Base-by-base conservation (phyloP, 2,113 vertebrate species). In the Piliocolobus tephrosceles region DNA sequence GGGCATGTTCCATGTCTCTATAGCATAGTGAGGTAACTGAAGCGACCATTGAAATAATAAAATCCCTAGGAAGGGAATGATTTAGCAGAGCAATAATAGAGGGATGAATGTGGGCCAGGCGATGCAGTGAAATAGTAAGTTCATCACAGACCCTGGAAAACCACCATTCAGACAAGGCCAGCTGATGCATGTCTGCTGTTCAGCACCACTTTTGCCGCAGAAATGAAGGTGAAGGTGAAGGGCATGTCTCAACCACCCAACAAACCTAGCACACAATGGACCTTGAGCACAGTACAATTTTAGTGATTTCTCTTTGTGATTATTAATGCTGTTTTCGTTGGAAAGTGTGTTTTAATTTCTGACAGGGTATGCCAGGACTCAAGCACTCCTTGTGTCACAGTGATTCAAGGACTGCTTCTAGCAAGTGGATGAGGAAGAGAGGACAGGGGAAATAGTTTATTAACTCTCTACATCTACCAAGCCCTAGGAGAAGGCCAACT, bases 261-360 rank as follows among this genome's bases (percentile, higher is more conserved):
- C 57, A 58, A 47, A 70, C 35, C 88, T 79, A 55, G n/a, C 47
- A 88, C 3, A 25, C 40, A 45, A 43, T 27, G 22, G 30, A 45
- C 38, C 7, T 91, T 91, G 35, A 64, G 11, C 70, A 55, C 8
- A 87, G 55, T 50, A 55, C 18, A n/a, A n/a, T 95, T 81, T 89
- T 38, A 73, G 55, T 47, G 66, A 66, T 72, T 85, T 64, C 58
- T 68, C 52, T 52, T 73, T 4, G 3, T 38, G 35, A 73, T 72
- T 38, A 30, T 90, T 27, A 90, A 91, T 14, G 43, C 50, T 17
- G 10, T 25, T 66, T 81, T 91, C 43, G 66, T 6, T 64, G n/a
- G 58, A 90, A 96, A 95, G 84, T 13, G 5, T 58, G 61, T 32
- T 92, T 52, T 32, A 38, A 95, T 86, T 97, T 70, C 66, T 20